Evolutionary conservation across 2,888 invertebrate species (phyloP), one percentile per base, ranked within the genome.

Genomic region (Andrena marginata): DNA sequence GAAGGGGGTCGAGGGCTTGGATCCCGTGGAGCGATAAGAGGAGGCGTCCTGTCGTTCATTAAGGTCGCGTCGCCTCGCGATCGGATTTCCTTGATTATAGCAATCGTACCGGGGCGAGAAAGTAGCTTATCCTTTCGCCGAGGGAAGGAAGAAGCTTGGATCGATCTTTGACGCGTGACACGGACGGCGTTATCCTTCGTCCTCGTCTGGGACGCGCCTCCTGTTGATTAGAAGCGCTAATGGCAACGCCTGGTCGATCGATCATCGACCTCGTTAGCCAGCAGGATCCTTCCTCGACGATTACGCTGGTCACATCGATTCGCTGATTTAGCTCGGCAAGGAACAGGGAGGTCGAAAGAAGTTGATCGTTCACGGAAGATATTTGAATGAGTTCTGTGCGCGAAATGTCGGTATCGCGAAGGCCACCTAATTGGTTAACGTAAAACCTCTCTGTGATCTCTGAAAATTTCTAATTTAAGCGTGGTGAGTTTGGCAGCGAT

Each of bases 181-280:
- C 70, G 62, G 68, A 56, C 56, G 35, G 78, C 51, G 42, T 73
- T 82, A 62, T 76, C 49, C 73, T 78, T 82, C 73, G 56, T 74
- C 23, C 64, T 71, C 68, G 77, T 63, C 35, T 48, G n/a, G 69
- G 62, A 59, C 69, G 67, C 71, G 64, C 31, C 82, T 79, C 79
- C 75, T 75, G 79, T 82, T 75, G 87, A 86, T 80, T 79, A 77
- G 23, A 65, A 60, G 49, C 67, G 48, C 65, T 23, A 54, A 62
- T 70, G 51, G 72, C 69, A 68, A 73, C 62, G 54, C 8, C 10
- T 26, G 60, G 51, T 69, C 60, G 71, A 62, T 82, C 73, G 82
- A 82, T 74, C 68, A 65, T 77, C 77, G 64, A 70, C 67, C 76
- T 78, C 62, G 56, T 86, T 79, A 74, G 26, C 33, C 51, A 26